Conservation (phyloP, 2,888 invertebrate species). For the Drosophila lacicola region DNA sequence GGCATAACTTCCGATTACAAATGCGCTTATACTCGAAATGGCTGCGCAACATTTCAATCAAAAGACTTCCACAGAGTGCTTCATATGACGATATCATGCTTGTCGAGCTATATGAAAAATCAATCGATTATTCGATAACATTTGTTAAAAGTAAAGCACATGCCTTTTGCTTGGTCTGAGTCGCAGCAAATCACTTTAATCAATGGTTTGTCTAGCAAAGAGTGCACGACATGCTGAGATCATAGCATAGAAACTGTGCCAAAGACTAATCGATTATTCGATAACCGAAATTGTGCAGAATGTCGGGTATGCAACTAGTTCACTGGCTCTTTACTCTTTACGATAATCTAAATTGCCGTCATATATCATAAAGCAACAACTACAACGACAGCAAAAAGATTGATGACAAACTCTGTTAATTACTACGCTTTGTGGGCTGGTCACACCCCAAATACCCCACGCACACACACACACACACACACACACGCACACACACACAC, state of each 20-base stretch:
- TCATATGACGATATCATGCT: too few relatives aligned
- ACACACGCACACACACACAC: neutral
- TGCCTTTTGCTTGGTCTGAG: too few relatives aligned
- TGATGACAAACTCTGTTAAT: constrained; percentile 50
- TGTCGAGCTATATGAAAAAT: too few relatives aligned
- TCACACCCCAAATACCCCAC: constrained; percentile 21
- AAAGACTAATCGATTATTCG: constrained; percentile 1
- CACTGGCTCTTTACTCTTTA: neutral
- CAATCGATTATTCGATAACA: too few relatives aligned
- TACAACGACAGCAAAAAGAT: constrained; percentile 23
- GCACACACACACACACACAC: constrained; percentile 5
- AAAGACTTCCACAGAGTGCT: too few relatives aligned
- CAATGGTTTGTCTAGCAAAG: constrained; percentile 2
- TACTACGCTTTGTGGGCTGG: constrained; percentile 53
- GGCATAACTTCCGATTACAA: too few relatives aligned
- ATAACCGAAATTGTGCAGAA: neutral
- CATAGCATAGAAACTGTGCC: constrained; percentile 1
- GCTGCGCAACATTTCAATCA: too few relatives aligned
- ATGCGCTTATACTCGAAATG: too few relatives aligned
- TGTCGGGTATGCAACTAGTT: neutral
- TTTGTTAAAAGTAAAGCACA: too few relatives aligned
- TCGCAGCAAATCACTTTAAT: neutral
- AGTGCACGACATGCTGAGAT: neutral
- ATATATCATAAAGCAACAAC: constrained; percentile 31
- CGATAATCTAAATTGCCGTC: constrained; percentile 28